phyloP scores from a whole-genome alignment of 2,797 vertebrate species.

The Pyrocephalus nanus region DNA sequence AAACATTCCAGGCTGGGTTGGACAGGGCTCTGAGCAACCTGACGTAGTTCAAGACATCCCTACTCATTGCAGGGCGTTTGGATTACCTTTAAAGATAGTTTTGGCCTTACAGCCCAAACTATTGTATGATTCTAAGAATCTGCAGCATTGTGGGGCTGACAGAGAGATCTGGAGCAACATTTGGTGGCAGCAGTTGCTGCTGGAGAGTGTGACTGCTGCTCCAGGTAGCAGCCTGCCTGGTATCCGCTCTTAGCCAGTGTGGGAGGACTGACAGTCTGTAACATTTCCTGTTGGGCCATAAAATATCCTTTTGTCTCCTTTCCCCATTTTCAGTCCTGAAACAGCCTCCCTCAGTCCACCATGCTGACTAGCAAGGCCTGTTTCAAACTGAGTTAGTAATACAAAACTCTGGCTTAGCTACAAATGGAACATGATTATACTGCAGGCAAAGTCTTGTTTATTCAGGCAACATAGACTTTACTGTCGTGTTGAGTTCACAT shows the following conservation, averaged over 20 bases:
- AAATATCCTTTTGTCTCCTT: background rate
- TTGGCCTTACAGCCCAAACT: background rate
- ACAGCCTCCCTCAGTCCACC: background rate
- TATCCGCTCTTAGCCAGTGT: background rate
- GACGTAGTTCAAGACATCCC: background rate
- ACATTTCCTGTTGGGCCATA: background rate
- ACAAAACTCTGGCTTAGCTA: background rate
- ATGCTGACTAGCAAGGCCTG: background rate
- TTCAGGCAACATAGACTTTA: background rate
- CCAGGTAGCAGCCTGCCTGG: background rate
- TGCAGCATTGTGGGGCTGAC: background rate
- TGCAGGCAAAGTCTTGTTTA: background rate
- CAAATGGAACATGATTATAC: background rate
- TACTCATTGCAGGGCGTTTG: background rate
- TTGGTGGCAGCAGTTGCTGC: background rate
- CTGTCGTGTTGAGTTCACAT: background rate
- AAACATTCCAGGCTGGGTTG: background rate
- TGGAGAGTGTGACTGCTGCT: fast-evolving
- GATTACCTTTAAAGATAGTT: background rate
- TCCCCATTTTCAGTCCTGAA: background rate
- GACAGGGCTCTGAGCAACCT: background rate
- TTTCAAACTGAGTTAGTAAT: background rate
- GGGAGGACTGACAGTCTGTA: background rate
- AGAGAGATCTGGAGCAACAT: background rate
- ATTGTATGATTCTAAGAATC: background rate